These are phyloP conservation scores for Axis porcinus DNA, from an alignment of 2,113 vertebrate species.

Conservation along the genomic window DNA sequence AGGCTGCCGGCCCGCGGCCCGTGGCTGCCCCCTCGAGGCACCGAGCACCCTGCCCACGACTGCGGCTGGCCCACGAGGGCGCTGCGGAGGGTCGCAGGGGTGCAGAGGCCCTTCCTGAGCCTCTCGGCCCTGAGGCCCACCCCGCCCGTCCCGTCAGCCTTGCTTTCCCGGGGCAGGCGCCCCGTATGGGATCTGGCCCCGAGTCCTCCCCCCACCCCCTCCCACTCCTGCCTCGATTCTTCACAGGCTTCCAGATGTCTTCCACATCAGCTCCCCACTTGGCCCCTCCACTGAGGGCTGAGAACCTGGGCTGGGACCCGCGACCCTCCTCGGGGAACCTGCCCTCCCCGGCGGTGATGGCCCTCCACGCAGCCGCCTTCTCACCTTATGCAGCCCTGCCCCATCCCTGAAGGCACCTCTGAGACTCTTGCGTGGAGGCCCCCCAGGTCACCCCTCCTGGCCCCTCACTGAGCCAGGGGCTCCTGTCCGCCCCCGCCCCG, in stretches of 20 bases:
- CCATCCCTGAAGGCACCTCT: neutral
- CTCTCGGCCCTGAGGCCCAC: neutral
- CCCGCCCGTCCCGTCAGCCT: neutral
- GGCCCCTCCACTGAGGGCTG: neutral
- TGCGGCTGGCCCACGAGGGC: neutral
- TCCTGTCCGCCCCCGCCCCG: accelerated
- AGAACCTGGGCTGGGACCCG: accelerated
- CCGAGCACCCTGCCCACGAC: neutral
- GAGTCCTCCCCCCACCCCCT: neutral
- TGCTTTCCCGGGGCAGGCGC: neutral
- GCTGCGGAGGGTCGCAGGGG: neutral
- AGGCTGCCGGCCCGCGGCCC: neutral
- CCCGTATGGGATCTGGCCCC: neutral
- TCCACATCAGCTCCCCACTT: accelerated
- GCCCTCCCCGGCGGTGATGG: neutral
- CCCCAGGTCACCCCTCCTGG: neutral
- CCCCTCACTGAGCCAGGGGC: neutral
- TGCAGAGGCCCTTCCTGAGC: neutral
- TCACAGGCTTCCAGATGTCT: neutral
- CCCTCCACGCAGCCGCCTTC: neutral
- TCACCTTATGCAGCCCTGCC: accelerated
- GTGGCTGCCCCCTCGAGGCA: too few relatives aligned
- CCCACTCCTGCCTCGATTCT: neutral
- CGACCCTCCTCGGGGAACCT: neutral
- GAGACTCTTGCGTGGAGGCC: accelerated